Evolutionary conservation across 2,888 invertebrate genomes (phyloP), one percentile per base, ranked within the genome.

Genomic region (Drosophila vallismaia): DNA sequence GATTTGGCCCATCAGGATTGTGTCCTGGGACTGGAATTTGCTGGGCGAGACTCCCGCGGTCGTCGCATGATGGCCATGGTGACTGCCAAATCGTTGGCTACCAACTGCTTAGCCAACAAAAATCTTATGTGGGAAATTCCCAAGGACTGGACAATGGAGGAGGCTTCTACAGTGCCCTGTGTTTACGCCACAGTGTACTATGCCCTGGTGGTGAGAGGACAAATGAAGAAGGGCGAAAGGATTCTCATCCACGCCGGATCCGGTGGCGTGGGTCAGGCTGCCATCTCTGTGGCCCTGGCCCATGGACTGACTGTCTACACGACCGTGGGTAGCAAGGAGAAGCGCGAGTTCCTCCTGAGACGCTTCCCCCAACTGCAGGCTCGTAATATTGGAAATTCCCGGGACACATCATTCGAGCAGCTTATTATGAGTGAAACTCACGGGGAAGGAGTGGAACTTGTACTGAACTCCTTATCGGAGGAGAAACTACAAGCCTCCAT

Each of bases 241-340:
- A 95, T 99, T 56, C 93, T 99, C 8, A 95, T 99, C 78, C 98
- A 99, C 91, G 98, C 98, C 53, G 98, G 98, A 74, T 95, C 97
- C 74, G 99, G 99, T 63, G 98, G 98, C 86, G 98, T 99, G 33
- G 99, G 99, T 3, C 98, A 98, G 93, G 99, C 99, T 1, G 98
- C 99, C 74, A 98, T 99, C 85, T 94, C 97, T 12, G 96, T 99
- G 85, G 98, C 98, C 50, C 93, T 99, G 50, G 95, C 95, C 90
- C 94, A 96, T 91, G 97, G 97, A 46, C 96, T 98, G 92, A 94
- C 94, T 49, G 98, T 98, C 2, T 98, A 94, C 92, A 97, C 99
- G 9, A 99, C 99, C 0, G 98, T 98, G 51, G 97, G 97, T 69
- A 96, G 96, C 62, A 92, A 94, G 77, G 96, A 96, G 71, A 98